Conservation (phyloP, 2,888 invertebrate species). For the Horisme vitalbata region DNA sequence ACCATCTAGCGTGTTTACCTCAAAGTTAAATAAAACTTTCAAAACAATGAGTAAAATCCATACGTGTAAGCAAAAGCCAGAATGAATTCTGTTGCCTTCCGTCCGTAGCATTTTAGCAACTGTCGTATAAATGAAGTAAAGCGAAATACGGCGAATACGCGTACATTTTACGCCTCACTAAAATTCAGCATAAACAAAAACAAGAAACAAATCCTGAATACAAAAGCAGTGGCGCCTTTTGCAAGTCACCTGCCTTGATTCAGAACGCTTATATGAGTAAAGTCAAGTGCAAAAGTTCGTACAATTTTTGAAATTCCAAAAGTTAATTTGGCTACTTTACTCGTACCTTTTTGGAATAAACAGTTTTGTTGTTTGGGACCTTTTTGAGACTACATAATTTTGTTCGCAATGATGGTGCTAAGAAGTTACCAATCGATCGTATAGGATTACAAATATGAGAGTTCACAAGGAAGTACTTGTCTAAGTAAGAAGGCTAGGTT, state of each 20-base stretch:
- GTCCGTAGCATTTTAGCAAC: background rate
- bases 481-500: no score
- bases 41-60: no score
- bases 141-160: conserved; percentile 14
- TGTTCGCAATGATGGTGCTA: no score
- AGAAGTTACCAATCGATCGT: no score
- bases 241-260: conserved; percentile 8
- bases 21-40: no score
- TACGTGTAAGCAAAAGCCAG: background rate
- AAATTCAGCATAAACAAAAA: conserved; percentile 18
- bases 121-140: conserved; percentile 13
- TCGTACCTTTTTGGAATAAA: no score
- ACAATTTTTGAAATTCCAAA: background rate
- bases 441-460: no score
- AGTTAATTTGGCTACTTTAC: no score
- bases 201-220: conserved; percentile 24
- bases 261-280: background rate
- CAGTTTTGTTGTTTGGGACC: no score
- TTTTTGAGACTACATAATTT: no score
- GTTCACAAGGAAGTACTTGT: no score
- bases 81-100: background rate
- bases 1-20: no score
- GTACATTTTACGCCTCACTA: conserved; percentile 15
- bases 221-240: conserved; percentile 12
- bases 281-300: background rate